Evolutionary conservation across 2,888 invertebrate species (phyloP).

Genomic region (Theodoxus fluviatilis): DNA sequence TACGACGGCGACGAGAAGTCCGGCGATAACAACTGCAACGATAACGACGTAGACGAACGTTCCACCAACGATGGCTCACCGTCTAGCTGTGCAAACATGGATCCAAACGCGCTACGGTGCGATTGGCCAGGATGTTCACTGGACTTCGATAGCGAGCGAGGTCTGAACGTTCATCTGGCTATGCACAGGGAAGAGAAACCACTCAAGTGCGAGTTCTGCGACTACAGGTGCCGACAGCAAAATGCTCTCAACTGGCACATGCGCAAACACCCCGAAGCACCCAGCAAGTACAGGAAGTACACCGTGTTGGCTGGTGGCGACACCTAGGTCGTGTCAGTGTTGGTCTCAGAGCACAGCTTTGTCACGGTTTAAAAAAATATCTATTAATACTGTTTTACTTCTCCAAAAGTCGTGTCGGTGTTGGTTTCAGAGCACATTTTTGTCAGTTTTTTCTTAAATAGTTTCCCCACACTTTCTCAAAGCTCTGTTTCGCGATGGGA

Average conservation of each 20-base stretch:
- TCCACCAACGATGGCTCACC: too few species aligned
- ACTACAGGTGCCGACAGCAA: slow-evolving; percentile 53
- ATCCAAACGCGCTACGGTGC: slow-evolving; percentile 22
- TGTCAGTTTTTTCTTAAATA: not conserved
- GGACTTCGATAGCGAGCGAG: slow-evolving; percentile 45
- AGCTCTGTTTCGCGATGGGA: too few species aligned
- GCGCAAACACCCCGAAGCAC: slow-evolving; percentile 53
- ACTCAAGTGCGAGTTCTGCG: slow-evolving; percentile 53
- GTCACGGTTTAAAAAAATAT: not conserved
- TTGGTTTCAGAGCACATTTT: not conserved
- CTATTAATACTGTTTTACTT: not conserved
- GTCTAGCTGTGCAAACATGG: too few species aligned
- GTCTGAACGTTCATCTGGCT: slow-evolving; percentile 49
- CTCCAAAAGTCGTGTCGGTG: not conserved
- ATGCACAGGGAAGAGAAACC: slow-evolving; percentile 55
- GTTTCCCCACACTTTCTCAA: too few species aligned
- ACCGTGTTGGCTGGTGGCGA: too few species aligned
- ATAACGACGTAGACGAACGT: slow-evolving; percentile 37
- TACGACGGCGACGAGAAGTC: slow-evolving; percentile 36
- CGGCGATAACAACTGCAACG: slow-evolving; percentile 34
- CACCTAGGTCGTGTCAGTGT: not conserved
- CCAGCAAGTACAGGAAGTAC: slow-evolving; percentile 40
- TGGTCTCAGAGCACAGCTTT: not conserved
- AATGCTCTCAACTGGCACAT: slow-evolving; percentile 58
- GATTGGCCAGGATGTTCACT: slow-evolving; percentile 41